Evolutionary conservation across 2,113 vertebrate genomes (phyloP).

Genomic region (Lonchura striata): DNA sequence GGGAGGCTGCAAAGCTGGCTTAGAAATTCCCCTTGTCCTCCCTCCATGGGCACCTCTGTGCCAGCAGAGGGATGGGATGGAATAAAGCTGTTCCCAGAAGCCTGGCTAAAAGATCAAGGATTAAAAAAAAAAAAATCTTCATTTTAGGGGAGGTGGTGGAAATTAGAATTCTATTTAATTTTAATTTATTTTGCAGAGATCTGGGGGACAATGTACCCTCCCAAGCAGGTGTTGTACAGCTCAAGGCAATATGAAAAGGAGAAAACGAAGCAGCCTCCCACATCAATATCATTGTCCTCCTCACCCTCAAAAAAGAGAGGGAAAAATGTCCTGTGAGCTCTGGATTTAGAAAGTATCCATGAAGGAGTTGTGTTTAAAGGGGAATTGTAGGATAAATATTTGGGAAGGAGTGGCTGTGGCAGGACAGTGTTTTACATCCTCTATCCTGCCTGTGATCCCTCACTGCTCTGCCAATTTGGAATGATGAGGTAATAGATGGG

Average conservation of each 20-base stretch:
- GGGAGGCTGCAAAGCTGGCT: neutral
- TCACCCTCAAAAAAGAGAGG: neutral
- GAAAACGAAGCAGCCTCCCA: accelerated
- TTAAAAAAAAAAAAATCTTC: neutral
- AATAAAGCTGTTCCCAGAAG: neutral
- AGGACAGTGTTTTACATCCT: neutral
- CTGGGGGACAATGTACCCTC: neutral
- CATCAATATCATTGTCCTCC: neutral
- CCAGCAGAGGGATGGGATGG: neutral
- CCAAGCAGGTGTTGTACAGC: neutral
- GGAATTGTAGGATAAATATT: neutral
- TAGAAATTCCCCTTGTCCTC: neutral
- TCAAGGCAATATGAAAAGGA: neutral
- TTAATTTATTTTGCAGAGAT: neutral
- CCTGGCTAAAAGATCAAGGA: neutral
- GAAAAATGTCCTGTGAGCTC: neutral
- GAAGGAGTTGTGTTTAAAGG: neutral
- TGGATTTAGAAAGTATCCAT: neutral
- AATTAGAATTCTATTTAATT: neutral
- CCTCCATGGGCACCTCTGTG: accelerated
- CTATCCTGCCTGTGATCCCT: neutral
- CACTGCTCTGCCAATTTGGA: neutral
- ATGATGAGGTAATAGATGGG: neutral
- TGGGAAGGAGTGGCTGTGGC: neutral
- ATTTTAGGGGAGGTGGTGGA: neutral